Conservation (phyloP, 2,797 vertebrate species). For the Lophotriccus pileatus region DNA sequence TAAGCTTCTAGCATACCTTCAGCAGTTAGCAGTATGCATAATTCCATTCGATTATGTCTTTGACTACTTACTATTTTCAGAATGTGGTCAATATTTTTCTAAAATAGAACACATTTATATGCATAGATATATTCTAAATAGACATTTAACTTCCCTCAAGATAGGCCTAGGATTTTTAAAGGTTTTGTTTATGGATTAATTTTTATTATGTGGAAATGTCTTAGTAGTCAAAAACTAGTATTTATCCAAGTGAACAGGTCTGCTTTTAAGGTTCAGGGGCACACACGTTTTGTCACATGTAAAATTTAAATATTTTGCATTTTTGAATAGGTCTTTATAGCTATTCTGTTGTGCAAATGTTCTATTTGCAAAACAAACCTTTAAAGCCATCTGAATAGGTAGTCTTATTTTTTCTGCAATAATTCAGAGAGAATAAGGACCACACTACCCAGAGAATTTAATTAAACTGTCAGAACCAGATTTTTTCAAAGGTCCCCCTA, state of each 20-base stretch:
- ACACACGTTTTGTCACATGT: background rate
- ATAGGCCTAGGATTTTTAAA: background rate
- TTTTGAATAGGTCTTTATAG: background rate
- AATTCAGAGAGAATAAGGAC: slow-evolving; percentile 18
- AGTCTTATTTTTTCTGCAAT: background rate
- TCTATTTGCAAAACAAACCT: background rate
- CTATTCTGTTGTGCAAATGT: background rate
- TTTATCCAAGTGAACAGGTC: background rate
- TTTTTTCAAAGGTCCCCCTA: slow-evolving; percentile 2
- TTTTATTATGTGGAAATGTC: background rate
- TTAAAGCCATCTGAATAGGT: background rate
- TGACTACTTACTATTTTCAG: background rate
- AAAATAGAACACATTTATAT: background rate
- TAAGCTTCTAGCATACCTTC: background rate
- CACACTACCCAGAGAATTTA: background rate
- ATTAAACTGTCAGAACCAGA: slow-evolving; percentile 5
- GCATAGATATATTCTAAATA: background rate
- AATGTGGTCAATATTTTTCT: background rate
- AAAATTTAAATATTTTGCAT: background rate
- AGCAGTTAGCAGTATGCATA: background rate
- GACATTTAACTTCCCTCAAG: background rate
- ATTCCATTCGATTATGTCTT: background rate
- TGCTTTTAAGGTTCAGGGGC: background rate
- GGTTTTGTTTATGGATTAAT: background rate
- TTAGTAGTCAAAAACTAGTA: background rate